phyloP scores from a whole-genome alignment of 2,797 vertebrate genomes.

The Diglossa cyanea region DNA sequence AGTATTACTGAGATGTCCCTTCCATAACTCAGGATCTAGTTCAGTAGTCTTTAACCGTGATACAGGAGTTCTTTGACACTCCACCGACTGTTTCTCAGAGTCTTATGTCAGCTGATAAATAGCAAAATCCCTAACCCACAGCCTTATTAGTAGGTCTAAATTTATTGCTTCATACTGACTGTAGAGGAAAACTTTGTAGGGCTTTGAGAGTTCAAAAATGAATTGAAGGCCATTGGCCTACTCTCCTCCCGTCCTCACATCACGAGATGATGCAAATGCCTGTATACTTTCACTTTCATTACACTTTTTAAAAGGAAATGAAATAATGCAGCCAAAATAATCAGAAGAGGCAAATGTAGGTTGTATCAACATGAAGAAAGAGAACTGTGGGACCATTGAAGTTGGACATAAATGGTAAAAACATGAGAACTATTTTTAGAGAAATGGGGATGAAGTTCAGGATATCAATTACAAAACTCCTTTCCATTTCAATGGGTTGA shows the following conservation, averaged over 20 bases:
- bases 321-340: neutral
- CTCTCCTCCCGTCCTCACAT: neutral
- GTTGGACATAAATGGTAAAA: neutral
- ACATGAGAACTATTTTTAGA: neutral
- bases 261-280: rapidly evolving
- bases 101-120: neutral
- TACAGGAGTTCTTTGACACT: neutral
- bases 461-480: neutral
- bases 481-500: neutral
- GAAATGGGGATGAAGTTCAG: neutral
- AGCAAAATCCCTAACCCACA: neutral
- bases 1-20: neutral
- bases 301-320: neutral
- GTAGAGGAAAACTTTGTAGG: neutral
- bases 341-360: neutral
- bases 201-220: neutral
- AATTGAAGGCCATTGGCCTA: neutral
- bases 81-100: neutral
- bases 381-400: neutral
- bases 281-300: neutral
- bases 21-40: neutral
- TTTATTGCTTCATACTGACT: neutral
- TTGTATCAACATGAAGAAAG: neutral
- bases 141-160: neutral
- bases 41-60: neutral